A percentile compares a stretch with the other conserved stretches of the same genome.
These are phyloP conservation scores for Equus przewalskii DNA, from an alignment of 2,113 vertebrate species.

Conservation along the genomic window DNA sequence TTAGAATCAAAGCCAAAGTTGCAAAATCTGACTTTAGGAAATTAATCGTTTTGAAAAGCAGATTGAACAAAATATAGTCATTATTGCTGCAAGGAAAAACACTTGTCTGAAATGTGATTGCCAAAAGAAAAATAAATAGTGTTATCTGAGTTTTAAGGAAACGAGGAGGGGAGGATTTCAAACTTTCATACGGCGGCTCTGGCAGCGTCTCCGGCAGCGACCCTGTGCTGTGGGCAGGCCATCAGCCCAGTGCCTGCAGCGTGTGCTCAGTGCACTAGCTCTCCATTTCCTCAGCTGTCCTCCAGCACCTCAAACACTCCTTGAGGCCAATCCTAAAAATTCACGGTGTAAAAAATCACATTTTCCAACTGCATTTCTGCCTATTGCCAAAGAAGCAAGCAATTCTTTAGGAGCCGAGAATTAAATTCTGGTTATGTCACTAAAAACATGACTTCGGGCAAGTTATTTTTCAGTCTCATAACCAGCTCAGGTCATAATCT, in stretches of 20 bases:
- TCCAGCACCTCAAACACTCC: neutral
- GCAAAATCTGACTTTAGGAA: slow-evolving; percentile 36
- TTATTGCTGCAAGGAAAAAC: slow-evolving; percentile 19
- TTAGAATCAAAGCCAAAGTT: slow-evolving; percentile 34
- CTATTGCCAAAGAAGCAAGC: neutral
- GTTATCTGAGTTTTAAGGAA: neutral
- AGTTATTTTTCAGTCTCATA: slow-evolving; percentile 39
- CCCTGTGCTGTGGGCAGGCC: neutral
- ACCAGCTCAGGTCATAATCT: slow-evolving; percentile 10
- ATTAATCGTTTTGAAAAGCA: slow-evolving; percentile 42
- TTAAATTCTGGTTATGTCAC: slow-evolving; percentile 51
- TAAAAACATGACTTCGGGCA: neutral
- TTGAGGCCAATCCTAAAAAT: neutral
- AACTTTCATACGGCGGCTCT: neutral
- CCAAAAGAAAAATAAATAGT: neutral
- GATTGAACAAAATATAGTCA: slow-evolving; percentile 18
- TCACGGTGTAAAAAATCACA: neutral
- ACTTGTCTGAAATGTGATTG: slow-evolving; percentile 3
- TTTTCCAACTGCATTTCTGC: slow-evolving; percentile 2
- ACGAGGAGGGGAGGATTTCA: neutral
- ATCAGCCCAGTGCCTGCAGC: accelerated
- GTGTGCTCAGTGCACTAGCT: accelerated
- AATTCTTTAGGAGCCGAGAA: slow-evolving; percentile 3
- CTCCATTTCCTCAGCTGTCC: neutral
- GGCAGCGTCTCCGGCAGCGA: accelerated